Evolutionary conservation across 92 coral and sea anemone species (phyloP).

Genomic region (Epizoanthus rinbou): DNA sequence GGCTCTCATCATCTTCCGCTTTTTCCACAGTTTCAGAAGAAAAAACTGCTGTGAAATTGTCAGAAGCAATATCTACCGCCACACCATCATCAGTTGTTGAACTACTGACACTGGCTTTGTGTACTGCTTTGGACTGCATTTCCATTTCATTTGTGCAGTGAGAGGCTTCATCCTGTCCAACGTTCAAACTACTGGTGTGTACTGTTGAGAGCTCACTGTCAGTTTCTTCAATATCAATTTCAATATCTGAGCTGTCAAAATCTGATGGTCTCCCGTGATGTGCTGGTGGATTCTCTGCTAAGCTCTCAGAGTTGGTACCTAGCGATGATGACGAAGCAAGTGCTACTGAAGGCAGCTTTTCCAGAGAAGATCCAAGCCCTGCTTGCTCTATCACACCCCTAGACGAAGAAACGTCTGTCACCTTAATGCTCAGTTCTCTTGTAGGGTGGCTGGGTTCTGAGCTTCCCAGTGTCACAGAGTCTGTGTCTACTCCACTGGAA

Average conservation of each 20-base stretch:
- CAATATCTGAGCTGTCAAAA: slow-evolving; percentile 82
- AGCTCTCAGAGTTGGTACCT: slow-evolving; percentile 29
- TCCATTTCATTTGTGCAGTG: slow-evolving; percentile 1
- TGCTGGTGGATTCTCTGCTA: neutral
- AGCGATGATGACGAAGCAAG: neutral
- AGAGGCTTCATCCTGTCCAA: slow-evolving; percentile 19
- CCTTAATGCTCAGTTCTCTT: slow-evolving; percentile 39
- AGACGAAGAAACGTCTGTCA: slow-evolving; percentile 39
- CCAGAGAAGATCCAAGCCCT: neutral
- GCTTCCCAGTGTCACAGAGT: slow-evolving; percentile 56
- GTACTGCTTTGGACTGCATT: neutral
- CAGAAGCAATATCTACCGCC: slow-evolving; percentile 23
- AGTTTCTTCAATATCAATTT: slow-evolving; percentile 76
- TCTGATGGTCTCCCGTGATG: slow-evolving; percentile 64
- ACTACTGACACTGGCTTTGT: neutral
- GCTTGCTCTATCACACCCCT: neutral
- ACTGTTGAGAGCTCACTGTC: slow-evolving; percentile 26
- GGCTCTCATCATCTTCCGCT: neutral
- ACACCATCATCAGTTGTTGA: slow-evolving; percentile 25
- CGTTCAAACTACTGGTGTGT: neutral
- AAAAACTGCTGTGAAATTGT: slow-evolving; percentile 15
- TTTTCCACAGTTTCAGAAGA: slow-evolving; percentile 5
- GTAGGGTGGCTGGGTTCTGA: slow-evolving; percentile 23
- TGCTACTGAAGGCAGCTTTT: slow-evolving; percentile 14
- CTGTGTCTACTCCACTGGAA: slow-evolving; percentile 92